These are phyloP conservation scores for Lithobates pipiens DNA, from an alignment of 2,797 vertebrate genomes.

Conservation along the genomic window DNA sequence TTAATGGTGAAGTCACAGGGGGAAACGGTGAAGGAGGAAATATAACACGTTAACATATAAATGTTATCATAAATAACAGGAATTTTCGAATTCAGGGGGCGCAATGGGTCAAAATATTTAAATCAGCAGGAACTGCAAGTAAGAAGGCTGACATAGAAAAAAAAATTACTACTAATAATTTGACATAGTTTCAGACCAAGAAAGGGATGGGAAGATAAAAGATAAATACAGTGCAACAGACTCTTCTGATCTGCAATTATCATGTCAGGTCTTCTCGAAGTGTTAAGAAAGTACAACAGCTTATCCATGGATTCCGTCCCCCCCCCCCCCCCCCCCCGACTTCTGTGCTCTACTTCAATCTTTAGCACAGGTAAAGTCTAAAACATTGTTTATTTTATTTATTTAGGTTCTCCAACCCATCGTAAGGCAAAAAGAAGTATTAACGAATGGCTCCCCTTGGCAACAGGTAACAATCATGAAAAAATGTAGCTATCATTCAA, in stretches of 20 bases:
- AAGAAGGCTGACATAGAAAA: conserved; percentile 16
- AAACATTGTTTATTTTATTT: not conserved
- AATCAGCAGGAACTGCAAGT: conserved; percentile 18
- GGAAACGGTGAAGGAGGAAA: too few species aligned
- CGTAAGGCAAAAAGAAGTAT: not conserved
- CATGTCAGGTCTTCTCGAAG: conserved; percentile 45
- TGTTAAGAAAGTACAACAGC: conserved; percentile 36
- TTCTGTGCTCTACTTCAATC: not conserved
- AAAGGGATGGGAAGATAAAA: conserved; percentile 44
- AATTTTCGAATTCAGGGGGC: conserved; percentile 17
- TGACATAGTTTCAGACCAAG: conserved; percentile 53
- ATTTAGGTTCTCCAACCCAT: conserved; percentile 17
- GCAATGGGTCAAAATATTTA: conserved; percentile 51
- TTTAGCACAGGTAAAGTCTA: conserved; percentile 32
- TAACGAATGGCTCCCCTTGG: conserved; percentile 42
- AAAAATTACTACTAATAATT: conserved; percentile 50
- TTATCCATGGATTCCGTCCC: conserved; percentile 13
- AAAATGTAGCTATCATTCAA: not conserved
- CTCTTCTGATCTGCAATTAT: conserved; percentile 49
- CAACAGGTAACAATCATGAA: conserved; percentile 24
- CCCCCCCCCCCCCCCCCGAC: not conserved
- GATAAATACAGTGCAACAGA: conserved; percentile 52
- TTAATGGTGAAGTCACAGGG: too few species aligned
- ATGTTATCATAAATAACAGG: conserved; percentile 5
- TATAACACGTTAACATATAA: too few species aligned